Evolutionary conservation across 2,113 vertebrate species (phyloP), one percentile per base, ranked within the genome.

Genomic region (Mormoops blainvillei): DNA sequence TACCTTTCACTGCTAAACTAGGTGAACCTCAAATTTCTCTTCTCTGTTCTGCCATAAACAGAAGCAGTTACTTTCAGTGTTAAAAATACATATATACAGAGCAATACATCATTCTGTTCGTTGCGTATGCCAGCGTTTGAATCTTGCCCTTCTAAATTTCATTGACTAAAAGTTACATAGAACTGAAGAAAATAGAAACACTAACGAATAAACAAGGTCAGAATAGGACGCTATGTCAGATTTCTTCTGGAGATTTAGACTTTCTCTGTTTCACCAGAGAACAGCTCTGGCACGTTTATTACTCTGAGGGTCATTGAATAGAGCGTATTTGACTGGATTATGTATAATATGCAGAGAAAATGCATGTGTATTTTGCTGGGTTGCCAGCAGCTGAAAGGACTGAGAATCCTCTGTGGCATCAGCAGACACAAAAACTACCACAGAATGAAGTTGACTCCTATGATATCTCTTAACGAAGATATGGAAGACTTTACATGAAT

Each of bases 141-240:
- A 38, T 80, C 77, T 48, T 91, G 86, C 61, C 71, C 50, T 89
- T 96, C 38, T 43, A 19, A 85, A 43, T 86, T n/a, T 89, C 92
- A 82, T 36, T 76, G 83, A 20, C 65, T 77, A 88, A 94, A 87
- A 58, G 63, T 78, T 61, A 77, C n/a, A 33, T 4, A 61, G 77
- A 83, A 76, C 58, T 36, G 41, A 91, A 89, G 89, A 71, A 82
- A 91, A 83, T 12, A 38, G n/a, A 38, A 81, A 85, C 54, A 50
- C 14, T 73, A 63, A 71, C 54, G 18, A 26, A 36, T 71, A 87
- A 70, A 45, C 45, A 65, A 3, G 45, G 65, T 71, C 63, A 36
- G 61, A 86, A 63, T 58, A 77, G 65, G 82, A 91, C 1, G 3
- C 71, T 38, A 0, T 87, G 56, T 88, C 73, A 89, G 43, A 87